Base-by-base conservation (phyloP, 2,797 vertebrate species). In the Acanthurus leucopareius region DNA sequence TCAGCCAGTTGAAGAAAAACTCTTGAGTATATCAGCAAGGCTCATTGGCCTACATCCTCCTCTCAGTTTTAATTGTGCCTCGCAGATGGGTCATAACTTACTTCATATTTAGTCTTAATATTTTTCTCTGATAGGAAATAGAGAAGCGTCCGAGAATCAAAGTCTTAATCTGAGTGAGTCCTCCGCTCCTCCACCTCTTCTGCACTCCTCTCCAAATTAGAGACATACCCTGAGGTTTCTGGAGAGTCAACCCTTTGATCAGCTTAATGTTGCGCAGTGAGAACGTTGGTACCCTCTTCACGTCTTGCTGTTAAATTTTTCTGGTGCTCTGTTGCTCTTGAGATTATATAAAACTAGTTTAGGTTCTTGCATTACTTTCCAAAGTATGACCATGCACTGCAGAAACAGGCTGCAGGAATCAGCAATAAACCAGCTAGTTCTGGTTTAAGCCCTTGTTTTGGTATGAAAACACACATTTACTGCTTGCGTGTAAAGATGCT, bases 1-100 rank as follows among this genome's bases (percentile, higher is more conserved):
- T 90, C 83, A 81, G 67, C 49, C 77, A 86, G 86, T 92, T 91
- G 93, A 88, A 84, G 57, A 65, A 76, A 82, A 78, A 69, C 68
- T 73, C 40, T 7, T 42, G 10, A 10, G 10, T 10, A 13, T 42
- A 72, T 86, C 54, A 67, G 62, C 32, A 47, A 80, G 28, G 69
- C 75, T 88, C 74, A 78, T 73, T 64, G 73, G 69, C 68, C 75
- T 73, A 74, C 68, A 56, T 84, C 77, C 74, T 84, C 80, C 82
- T 86, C 69, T 75, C 47, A 17, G 69, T 54, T 85, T 81, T 86
- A 80, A 84, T 77, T 85, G 69, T 81, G 79, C 79, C 75, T 81
- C 49, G 45, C 74, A 69, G 83, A 75, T 75, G 63, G 78, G 68
- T 75, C 72, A 70, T 90, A 87, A 85, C 53, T 91, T 81, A 77